Percentiles rank a stretch among this genome's conserved stretches.
Conservation (phyloP, 1,140 invertebrate genomes). For the Zaprionus capensis region DNA sequence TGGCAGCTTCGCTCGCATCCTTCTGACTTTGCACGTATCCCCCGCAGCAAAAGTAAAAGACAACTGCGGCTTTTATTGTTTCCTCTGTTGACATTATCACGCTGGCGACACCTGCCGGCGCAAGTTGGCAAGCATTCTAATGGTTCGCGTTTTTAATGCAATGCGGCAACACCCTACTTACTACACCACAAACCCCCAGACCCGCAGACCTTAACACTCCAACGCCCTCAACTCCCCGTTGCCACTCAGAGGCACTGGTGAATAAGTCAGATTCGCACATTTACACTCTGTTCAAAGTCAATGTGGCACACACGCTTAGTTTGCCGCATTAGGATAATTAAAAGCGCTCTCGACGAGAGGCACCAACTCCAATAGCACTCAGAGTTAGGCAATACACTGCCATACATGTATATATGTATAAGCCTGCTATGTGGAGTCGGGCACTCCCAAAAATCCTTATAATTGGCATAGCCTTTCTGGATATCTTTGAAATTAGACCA, state of each 20-base stretch:
- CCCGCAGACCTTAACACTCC: neutral
- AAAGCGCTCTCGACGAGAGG: constrained; percentile 43
- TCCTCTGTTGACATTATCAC: constrained; percentile 81
- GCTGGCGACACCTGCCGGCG: constrained; percentile 70
- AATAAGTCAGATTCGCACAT: constrained; percentile 26
- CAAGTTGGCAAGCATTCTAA: constrained; percentile 67
- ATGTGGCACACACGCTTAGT: constrained; percentile 64
- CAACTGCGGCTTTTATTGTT: constrained; percentile 81
- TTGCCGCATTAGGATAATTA: constrained; percentile 73
- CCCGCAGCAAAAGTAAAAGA: constrained; percentile 66
- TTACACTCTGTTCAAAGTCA: constrained; percentile 55
- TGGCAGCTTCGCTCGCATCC: constrained; percentile 34
- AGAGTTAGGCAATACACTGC: neutral
- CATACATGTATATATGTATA: neutral
- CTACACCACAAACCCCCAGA: neutral
- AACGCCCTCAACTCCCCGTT: too few species aligned
- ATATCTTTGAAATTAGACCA: neutral
- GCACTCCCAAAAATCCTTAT: neutral
- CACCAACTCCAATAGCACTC: neutral
- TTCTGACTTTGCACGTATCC: constrained; percentile 42
- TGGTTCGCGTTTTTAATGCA: constrained; percentile 67
- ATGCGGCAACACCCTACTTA: constrained; percentile 43
- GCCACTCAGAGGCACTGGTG: neutral
- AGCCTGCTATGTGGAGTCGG: neutral
- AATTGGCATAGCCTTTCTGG: neutral